A percentile compares a stretch with the other conserved stretches of the same genome.
phyloP scores from a whole-genome alignment of 2,113 vertebrate genomes.

The Saguinus imperator region DNA sequence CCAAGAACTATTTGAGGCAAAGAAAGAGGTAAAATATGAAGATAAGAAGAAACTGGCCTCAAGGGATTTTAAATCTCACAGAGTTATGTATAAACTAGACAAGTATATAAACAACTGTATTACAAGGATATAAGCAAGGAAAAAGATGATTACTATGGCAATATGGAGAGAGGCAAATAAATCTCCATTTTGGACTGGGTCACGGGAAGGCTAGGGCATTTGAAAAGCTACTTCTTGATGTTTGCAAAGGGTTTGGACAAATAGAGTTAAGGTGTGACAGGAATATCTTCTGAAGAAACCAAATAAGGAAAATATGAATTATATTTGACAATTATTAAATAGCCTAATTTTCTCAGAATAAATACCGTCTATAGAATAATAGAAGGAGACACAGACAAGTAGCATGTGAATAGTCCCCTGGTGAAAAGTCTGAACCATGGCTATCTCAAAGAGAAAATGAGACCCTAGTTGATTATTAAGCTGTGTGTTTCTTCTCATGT shows the following conservation, averaged over 20 bases:
- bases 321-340: neutral
- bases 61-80: neutral
- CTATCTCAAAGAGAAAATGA: neutral
- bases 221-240: neutral
- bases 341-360: neutral
- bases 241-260: neutral
- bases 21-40: neutral
- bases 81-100: neutral
- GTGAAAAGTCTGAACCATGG: neutral
- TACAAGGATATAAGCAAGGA: neutral
- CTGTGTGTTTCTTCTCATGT: neutral
- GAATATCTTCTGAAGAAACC: neutral
- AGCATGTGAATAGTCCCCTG: neutral
- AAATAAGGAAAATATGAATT: neutral
- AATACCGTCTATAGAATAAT: neutral
- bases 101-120: neutral
- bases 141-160: neutral
- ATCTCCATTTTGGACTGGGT: neutral
- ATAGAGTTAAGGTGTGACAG: neutral
- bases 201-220: neutral
- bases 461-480: neutral
- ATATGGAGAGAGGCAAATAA: neutral
- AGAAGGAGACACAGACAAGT: neutral
- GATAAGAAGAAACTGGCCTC: neutral
- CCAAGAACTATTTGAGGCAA: neutral